Percentiles rank a stretch among this genome's conserved stretches.
phyloP scores from a whole-genome alignment of 2,888 invertebrate genomes.

The Salpingus planirostris region DNA sequence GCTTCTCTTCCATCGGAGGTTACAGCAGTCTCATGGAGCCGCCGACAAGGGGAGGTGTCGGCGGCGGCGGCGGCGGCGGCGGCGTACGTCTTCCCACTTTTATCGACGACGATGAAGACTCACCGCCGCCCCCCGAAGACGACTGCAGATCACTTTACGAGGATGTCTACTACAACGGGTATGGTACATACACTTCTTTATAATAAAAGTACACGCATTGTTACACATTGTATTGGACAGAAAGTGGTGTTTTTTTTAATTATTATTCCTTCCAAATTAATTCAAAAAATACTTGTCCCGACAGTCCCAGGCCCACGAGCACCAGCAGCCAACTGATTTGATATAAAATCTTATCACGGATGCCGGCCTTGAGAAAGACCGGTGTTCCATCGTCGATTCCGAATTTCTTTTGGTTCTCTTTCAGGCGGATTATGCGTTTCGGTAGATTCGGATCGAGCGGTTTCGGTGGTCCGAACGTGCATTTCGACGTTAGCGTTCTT shows the following conservation, averaged over 20 bases:
- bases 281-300: background rate
- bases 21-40: slow-evolving; percentile 65
- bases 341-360: background rate
- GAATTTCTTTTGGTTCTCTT: slow-evolving; percentile 1
- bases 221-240: too few species aligned
- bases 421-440: too few species aligned
- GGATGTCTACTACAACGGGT: slow-evolving; percentile 35
- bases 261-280: background rate
- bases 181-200: too few species aligned
- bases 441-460: too few species aligned
- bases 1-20: slow-evolving; percentile 56
- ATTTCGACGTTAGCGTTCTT: too few species aligned
- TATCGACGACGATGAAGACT: slow-evolving; percentile 44
- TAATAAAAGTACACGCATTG: too few species aligned
- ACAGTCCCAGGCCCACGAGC: background rate
- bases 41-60: slow-evolving; percentile 50
- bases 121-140: slow-evolving; percentile 34
- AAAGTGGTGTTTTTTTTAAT: too few species aligned
- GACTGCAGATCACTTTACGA: slow-evolving; percentile 34
- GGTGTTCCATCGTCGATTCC: background rate
- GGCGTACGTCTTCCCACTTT: slow-evolving; percentile 56
- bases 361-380: background rate
- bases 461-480: too few species aligned
- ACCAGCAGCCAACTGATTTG: background rate
- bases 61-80: too few species aligned